Percentiles rank a stretch among this genome's conserved stretches.
Evolutionary conservation across 2,113 vertebrate genomes (phyloP).

Genomic region (Deroptyus accipitrinus): DNA sequence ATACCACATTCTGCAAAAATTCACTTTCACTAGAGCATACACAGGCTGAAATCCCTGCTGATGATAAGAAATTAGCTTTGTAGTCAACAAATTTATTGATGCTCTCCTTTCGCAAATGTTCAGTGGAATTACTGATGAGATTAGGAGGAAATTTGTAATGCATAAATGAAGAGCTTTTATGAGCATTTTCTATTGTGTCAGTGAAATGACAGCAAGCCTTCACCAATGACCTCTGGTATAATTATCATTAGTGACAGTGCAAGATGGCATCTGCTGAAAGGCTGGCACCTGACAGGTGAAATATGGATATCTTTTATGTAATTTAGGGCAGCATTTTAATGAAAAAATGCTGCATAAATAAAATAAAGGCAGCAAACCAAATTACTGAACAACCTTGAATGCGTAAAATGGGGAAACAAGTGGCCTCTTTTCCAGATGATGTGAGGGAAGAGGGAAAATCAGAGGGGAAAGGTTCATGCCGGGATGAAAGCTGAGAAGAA

Average conservation of each 20-base stretch:
- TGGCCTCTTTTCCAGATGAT: not conserved
- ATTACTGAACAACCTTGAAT: not conserved
- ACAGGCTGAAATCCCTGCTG: constrained; percentile 14
- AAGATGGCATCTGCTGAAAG: constrained; percentile 24
- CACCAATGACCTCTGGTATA: not conserved
- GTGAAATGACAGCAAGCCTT: not conserved
- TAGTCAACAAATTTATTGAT: not conserved
- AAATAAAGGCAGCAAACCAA: not conserved
- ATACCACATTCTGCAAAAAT: constrained; percentile 32
- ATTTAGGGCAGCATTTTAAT: not conserved
- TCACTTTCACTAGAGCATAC: not conserved
- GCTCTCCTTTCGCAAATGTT: constrained; percentile 9
- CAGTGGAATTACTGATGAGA: not conserved
- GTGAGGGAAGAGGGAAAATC: not conserved
- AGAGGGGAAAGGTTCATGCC: not conserved
- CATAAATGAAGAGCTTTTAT: constrained; percentile 20
- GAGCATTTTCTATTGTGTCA: not conserved
- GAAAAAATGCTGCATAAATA: not conserved
- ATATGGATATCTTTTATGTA: constrained; percentile 12
- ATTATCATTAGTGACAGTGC: not conserved
- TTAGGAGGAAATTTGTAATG: not conserved
- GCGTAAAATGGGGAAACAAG: not conserved
- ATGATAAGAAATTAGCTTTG: constrained; percentile 36
- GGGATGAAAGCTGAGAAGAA: not conserved
- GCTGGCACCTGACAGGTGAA: constrained; percentile 36